Conservation (phyloP, 2,797 vertebrate genomes). For the Rousettus madagascariensis region DNA sequence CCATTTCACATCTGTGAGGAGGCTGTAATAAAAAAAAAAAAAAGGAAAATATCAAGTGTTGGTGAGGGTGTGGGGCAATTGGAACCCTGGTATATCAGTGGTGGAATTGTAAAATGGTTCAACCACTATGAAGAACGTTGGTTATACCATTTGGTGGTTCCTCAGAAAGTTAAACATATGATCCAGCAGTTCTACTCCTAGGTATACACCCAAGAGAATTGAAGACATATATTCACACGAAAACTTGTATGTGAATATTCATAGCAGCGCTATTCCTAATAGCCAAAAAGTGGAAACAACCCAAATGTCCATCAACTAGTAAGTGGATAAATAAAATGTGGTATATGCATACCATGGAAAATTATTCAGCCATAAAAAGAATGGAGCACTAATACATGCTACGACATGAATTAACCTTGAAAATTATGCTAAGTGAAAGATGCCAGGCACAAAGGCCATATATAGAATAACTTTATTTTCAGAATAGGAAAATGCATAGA, state of each 20-base stretch:
- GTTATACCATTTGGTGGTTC: neutral
- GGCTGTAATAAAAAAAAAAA: neutral
- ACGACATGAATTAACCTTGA: neutral
- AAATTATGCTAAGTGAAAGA: slow-evolving; percentile 23
- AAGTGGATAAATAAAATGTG: neutral
- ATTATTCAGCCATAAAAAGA: neutral
- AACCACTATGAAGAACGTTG: neutral
- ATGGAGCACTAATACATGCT: neutral
- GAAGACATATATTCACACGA: neutral
- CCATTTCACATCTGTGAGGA: neutral
- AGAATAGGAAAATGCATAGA: neutral
- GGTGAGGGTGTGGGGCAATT: neutral
- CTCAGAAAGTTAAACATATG: neutral
- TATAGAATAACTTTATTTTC: neutral
- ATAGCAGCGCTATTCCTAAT: neutral
- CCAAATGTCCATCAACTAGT: neutral
- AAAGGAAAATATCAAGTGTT: neutral
- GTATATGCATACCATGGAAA: neutral
- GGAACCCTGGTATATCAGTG: neutral
- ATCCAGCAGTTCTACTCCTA: neutral
- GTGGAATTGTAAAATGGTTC: neutral
- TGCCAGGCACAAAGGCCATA: neutral
- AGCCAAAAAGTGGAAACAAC: neutral
- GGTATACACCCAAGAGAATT: neutral
- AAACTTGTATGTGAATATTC: neutral